A percentile compares a stretch with the other conserved stretches of the same genome.
phyloP scores from a whole-genome alignment of 2,888 invertebrate species.

The Griposia aprilina region DNA sequence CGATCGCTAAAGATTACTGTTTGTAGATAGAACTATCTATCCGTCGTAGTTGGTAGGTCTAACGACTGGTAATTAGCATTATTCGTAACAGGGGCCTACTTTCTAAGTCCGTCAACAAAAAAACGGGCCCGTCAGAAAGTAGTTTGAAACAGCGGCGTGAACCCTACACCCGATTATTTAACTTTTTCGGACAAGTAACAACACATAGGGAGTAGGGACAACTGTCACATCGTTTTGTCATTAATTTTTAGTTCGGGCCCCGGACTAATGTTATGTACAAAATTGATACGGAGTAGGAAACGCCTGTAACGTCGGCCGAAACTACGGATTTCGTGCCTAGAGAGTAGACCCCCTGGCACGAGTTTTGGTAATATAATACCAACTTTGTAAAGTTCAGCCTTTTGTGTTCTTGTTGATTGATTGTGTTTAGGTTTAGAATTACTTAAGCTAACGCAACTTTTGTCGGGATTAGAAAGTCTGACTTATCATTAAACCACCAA shows the following conservation, averaged over 20 bases:
- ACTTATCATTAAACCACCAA: not conserved
- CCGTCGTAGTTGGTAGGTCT: conserved; percentile 7
- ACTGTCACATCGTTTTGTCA: no score
- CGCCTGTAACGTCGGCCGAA: no score
- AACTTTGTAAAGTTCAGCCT: conserved; percentile 31
- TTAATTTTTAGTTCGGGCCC: no score
- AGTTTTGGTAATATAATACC: conserved; percentile 19
- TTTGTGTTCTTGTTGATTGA: conserved; percentile 45
- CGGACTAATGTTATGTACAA: no score
- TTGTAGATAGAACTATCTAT: conserved; percentile 12
- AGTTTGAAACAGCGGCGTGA: no score
- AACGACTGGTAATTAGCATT: conserved; percentile 45
- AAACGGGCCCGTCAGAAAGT: no score
- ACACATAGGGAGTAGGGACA: no score
- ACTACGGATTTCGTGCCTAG: no score
- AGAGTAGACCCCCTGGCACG: conserved; percentile 33
- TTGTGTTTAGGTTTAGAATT: conserved; percentile 31
- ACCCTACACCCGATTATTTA: no score
- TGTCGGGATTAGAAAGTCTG: not conserved
- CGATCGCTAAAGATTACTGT: conserved; percentile 47
- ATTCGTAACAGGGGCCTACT: conserved; percentile 49
- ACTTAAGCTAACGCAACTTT: conserved; percentile 10
- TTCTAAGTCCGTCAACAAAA: no score
- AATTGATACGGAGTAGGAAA: no score
- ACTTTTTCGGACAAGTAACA: no score